A percentile compares a stretch with the other conserved stretches of the same genome.
phyloP scores from a whole-genome alignment of 1,140 invertebrate species.

The Achatina immaculata region DNA sequence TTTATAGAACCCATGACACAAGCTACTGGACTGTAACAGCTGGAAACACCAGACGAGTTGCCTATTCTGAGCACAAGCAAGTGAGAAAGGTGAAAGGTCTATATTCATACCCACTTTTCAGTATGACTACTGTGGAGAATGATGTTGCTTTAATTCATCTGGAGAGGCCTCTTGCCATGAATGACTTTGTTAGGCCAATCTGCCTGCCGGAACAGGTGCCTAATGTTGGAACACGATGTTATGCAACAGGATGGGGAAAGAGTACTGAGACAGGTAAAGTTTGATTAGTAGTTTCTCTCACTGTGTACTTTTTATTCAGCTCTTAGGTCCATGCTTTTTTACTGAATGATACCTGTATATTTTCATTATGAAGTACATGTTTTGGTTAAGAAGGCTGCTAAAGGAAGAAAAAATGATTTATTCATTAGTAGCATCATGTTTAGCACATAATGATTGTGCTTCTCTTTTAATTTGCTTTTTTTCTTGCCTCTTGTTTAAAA shows the following conservation, averaged over 20 bases:
- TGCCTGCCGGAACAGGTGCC: slow-evolving; percentile 72
- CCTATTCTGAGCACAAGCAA: slow-evolving; percentile 50
- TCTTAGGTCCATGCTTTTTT: too few relatives aligned
- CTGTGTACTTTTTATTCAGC: too few relatives aligned
- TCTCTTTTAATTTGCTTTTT: too few relatives aligned
- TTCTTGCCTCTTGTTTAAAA: too few relatives aligned
- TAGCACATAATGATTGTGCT: too few relatives aligned
- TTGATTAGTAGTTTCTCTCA: too few relatives aligned
- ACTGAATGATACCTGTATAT: too few relatives aligned
- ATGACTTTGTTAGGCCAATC: slow-evolving; percentile 87
- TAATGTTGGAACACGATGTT: slow-evolving; percentile 51
- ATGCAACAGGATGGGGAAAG: slow-evolving; percentile 57
- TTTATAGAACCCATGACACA: not conserved
- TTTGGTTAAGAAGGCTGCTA: too few relatives aligned
- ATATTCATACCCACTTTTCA: slow-evolving; percentile 46
- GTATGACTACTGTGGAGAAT: slow-evolving; percentile 82
- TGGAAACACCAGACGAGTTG: slow-evolving; percentile 49
- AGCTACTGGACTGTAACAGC: slow-evolving; percentile 44
- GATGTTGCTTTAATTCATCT: slow-evolving; percentile 91
- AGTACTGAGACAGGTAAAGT: not conserved
- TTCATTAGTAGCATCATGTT: too few relatives aligned
- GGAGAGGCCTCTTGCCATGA: slow-evolving; percentile 88
- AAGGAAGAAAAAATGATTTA: too few relatives aligned
- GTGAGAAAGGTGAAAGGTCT: slow-evolving; percentile 45
- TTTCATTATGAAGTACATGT: too few relatives aligned